A percentile compares a stretch with the other conserved stretches of the same genome.
These are phyloP conservation scores for Polydrusus pterygomalis DNA, from an alignment of 2,888 invertebrate species.

Conservation along the genomic window DNA sequence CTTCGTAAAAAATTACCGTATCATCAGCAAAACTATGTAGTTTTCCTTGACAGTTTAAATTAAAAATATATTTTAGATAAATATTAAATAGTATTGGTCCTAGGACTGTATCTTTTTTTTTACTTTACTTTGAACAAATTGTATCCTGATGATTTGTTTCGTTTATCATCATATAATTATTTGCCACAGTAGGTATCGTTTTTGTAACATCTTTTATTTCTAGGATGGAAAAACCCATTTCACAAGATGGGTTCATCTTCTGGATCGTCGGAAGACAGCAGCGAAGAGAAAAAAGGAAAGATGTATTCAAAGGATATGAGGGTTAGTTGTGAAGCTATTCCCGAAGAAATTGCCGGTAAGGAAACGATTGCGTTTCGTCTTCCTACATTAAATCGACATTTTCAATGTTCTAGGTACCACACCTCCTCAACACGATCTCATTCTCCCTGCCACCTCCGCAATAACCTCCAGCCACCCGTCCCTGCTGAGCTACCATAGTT, in stretches of 20 bases:
- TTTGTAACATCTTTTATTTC: no score
- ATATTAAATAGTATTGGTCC: no score
- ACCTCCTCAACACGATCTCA: conserved; percentile 76
- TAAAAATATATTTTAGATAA: no score
- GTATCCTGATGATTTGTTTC: no score
- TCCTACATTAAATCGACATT: no score
- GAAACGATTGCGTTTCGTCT: conserved; percentile 5
- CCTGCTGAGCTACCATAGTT: conserved; percentile 73
- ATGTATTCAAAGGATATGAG: conserved; percentile 83
- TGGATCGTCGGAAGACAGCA: conserved; percentile 59
- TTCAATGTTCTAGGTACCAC: conserved; percentile 74
- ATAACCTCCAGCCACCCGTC: conserved; percentile 67
- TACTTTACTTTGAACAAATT: no score
- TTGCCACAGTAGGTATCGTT: no score
- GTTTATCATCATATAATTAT: no score
- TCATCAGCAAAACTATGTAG: no score
- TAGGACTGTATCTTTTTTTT: no score
- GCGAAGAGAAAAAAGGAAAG: conserved; percentile 78
- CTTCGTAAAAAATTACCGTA: no score
- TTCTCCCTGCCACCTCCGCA: conserved; percentile 52
- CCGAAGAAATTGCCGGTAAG: conserved; percentile 85
- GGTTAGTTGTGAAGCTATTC: conserved; percentile 92
- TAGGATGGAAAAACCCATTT: conserved; percentile 85
- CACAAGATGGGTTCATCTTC: conserved; percentile 69
- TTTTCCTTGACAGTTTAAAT: no score